Percentiles rank a stretch among this genome's conserved stretches.
Evolutionary conservation across 1,140 invertebrate genomes (phyloP).

Genomic region (Bombus soroeensis): DNA sequence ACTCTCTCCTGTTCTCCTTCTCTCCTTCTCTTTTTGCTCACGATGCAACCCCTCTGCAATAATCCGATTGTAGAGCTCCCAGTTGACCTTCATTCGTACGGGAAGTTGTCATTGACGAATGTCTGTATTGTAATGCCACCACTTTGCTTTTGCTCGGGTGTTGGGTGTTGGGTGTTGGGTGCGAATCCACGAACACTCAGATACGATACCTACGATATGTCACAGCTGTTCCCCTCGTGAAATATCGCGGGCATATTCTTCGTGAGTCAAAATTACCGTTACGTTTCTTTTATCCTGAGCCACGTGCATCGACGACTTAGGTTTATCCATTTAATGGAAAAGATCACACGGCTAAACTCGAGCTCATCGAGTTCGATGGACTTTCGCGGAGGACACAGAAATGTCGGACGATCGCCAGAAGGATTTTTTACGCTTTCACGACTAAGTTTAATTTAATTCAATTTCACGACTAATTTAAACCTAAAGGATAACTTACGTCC

Average conservation of each 20-base stretch:
- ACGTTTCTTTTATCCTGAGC: neutral
- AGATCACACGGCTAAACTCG: neutral
- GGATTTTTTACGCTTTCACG: neutral
- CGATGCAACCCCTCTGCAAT: slow-evolving; percentile 42
- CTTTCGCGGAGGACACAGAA: no score
- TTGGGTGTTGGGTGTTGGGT: neutral
- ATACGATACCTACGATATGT: slow-evolving; percentile 36
- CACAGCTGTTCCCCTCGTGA: slow-evolving; percentile 24
- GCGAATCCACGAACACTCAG: slow-evolving; percentile 4
- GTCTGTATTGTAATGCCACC: slow-evolving; percentile 16
- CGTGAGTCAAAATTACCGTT: slow-evolving; percentile 20
- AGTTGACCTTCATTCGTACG: slow-evolving; percentile 26
- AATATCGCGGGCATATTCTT: slow-evolving; percentile 3
- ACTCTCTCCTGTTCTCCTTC: neutral
- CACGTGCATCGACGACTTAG: neutral
- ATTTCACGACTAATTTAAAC: neutral
- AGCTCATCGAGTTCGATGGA: no score
- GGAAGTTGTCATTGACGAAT: slow-evolving; percentile 25
- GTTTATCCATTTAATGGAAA: neutral
- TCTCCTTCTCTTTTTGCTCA: neutral
- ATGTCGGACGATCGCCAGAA: neutral
- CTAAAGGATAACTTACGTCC: neutral
- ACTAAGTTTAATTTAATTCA: no score
- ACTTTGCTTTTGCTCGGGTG: neutral
- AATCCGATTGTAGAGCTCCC: slow-evolving; percentile 3